Percentiles rank a stretch among this genome's conserved stretches.
phyloP scores from a whole-genome alignment of 2,888 invertebrate species.

The Pseudococcus jackbeardsleyi region DNA sequence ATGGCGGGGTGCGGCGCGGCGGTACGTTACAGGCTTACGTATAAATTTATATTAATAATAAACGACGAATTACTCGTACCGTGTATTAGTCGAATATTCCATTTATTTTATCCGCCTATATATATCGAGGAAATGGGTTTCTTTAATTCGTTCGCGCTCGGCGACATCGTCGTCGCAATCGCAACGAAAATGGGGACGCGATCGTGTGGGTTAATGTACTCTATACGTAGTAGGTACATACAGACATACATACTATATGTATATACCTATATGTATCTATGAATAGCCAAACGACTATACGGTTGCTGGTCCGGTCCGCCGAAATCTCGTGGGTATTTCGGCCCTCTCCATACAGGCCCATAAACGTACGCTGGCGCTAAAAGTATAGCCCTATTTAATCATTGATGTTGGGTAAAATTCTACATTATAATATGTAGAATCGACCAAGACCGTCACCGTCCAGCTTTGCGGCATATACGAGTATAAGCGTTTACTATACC shows the following conservation, averaged over 20 bases:
- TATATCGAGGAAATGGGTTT: constrained; percentile 3
- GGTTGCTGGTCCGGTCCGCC: background rate
- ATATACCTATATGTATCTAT: background rate
- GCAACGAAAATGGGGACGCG: background rate
- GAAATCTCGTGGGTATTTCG: constrained; percentile 15
- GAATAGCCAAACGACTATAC: no score
- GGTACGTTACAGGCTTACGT: background rate
- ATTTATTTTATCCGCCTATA: background rate
- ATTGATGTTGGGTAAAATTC: constrained; percentile 6
- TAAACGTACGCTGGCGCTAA: background rate
- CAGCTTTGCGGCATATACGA: background rate
- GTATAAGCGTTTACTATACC: background rate
- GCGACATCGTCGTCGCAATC: background rate
- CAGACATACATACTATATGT: no score
- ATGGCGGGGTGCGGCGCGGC: background rate
- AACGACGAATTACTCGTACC: background rate
- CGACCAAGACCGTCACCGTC: background rate
- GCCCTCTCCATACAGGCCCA: background rate
- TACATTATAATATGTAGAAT: background rate
- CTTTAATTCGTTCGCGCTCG: background rate
- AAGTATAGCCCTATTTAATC: background rate
- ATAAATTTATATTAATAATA: constrained; percentile 28
- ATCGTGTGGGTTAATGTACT: background rate
- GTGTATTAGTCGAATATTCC: background rate
- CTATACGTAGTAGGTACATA: background rate